Evolutionary conservation across 2,797 vertebrate species (phyloP), one percentile per base, ranked within the genome.

Genomic region (Muraenolepis orangiensis): DNA sequence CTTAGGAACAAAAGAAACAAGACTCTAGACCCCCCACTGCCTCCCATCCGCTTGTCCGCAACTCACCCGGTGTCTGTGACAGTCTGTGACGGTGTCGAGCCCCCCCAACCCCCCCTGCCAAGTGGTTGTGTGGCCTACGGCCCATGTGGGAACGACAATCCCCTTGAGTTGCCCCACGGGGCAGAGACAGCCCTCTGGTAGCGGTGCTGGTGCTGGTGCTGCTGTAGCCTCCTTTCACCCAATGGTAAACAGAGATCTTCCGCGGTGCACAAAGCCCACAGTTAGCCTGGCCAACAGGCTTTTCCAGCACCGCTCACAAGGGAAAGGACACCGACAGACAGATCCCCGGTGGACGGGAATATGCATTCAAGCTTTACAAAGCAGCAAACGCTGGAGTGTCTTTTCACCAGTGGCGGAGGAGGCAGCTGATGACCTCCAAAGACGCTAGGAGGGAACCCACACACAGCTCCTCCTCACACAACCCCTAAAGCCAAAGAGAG

Each of bases 121-220:
- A 87, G 87, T 89, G 84, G 81, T 82, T 69, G n/a, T 28, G 6
- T 82, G 78, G 30, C 70, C 82, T 84, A 86, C 84, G 88, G 81
- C 89, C 84, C 86, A 85, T 90, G 90, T 91, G 90, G 88, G 90
- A 91, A 91, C 82, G 40, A 75, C 85, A 75, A 76, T 81, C 70
- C 67, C 86, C 78, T 82, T 61, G 81, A 79, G 72, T 77, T 79
- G 77, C 79, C 71, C 29, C 26, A 71, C n/a, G 57, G n/a, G n/a
- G 51, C n/a, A n/a, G n/a, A n/a, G n/a, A n/a, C n/a, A n/a, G 6
- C 10, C 0, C 51, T 34, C 32, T 8, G 32, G 32, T 34, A 57
- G 82, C 81, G 64, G 78, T 87, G n/a, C n/a, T n/a, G 86, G 82
- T 83, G 88, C 82, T 83, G 69, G 13, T 81, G 72, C 76, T 80